Conservation (phyloP, 2,888 invertebrate species). For the Pediacus dermestoides region DNA sequence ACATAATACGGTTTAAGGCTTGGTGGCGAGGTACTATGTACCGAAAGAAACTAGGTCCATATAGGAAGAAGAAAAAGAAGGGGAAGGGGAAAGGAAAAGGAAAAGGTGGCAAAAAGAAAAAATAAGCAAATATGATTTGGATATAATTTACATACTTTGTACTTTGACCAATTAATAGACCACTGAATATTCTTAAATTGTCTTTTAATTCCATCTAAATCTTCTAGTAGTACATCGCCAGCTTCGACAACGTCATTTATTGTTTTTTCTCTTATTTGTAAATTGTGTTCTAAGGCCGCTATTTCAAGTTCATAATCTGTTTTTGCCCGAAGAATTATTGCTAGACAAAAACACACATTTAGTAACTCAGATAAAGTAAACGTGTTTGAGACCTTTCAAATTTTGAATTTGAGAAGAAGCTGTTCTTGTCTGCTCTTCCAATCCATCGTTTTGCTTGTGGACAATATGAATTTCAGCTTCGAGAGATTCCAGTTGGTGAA, state of each 20-base stretch:
- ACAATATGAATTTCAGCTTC: conserved; percentile 28
- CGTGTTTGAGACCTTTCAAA: conserved; percentile 32
- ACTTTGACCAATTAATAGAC: conserved; percentile 20
- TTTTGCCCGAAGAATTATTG: conserved; percentile 30
- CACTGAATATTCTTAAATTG: conserved; percentile 29
- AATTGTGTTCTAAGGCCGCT: conserved; percentile 30
- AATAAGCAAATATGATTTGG: conserved; percentile 9
- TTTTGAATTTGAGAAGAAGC: conserved; percentile 33
- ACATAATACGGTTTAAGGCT: conserved; percentile 30
- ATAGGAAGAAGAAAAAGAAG: conserved; percentile 32
- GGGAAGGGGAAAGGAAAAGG: conserved; percentile 23
- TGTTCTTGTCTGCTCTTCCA: conserved; percentile 36
- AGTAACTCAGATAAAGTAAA: conserved; percentile 8
- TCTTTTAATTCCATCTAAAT: conserved; percentile 33
- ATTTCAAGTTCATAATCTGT: conserved; percentile 38
- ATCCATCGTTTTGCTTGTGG: conserved; percentile 33
- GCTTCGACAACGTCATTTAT: conserved; percentile 36
- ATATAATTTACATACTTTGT: conserved; percentile 17
- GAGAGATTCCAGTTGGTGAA: conserved; percentile 33
- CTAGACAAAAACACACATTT: conserved; percentile 23
- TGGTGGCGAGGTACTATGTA: conserved; percentile 42
- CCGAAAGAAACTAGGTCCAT: conserved; percentile 34
- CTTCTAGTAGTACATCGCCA: conserved; percentile 37
- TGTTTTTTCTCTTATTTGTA: conserved; percentile 29
- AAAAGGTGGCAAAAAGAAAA: conserved; percentile 18